Evolutionary conservation across 2,797 vertebrate genomes (phyloP).

Genomic region (Diplodus sargus): DNA sequence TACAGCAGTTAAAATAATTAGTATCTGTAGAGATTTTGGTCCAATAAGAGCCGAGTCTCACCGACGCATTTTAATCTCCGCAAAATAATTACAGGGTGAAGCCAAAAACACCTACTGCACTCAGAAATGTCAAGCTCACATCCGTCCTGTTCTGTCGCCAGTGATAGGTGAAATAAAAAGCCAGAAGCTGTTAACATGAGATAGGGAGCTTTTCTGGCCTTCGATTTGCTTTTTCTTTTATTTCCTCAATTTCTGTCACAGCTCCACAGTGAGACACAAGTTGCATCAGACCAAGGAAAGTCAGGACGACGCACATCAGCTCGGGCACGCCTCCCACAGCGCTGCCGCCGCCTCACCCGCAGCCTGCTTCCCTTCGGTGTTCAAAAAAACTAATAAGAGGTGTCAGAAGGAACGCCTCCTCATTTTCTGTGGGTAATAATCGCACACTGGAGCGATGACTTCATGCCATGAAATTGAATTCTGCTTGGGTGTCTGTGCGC

Average conservation of each 20-base stretch:
- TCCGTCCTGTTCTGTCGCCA: slow-evolving; percentile 7
- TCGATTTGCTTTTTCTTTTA: slow-evolving; percentile 6
- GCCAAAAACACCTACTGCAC: slow-evolving; percentile 36
- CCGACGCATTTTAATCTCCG: slow-evolving; percentile 22
- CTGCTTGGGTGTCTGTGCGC: not conserved
- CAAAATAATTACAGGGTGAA: slow-evolving; percentile 13
- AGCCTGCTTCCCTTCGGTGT: slow-evolving; percentile 5
- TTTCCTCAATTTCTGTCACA: slow-evolving; percentile 12
- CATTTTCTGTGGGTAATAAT: slow-evolving; percentile 47
- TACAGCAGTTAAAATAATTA: slow-evolving; percentile 1
- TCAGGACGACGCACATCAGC: slow-evolving; percentile 48
- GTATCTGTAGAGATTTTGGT: not conserved
- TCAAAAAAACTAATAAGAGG: slow-evolving; percentile 9
- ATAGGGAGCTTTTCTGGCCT: slow-evolving; percentile 37
- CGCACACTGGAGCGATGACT: slow-evolving; percentile 14
- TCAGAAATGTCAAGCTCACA: slow-evolving; percentile 19
- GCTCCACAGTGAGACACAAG: slow-evolving; percentile 11
- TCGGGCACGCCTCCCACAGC: slow-evolving; percentile 37
- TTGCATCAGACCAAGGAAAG: slow-evolving; percentile 46
- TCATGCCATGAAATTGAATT: slow-evolving; percentile 39
- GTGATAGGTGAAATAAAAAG: slow-evolving; percentile 23
- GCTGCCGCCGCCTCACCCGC: slow-evolving; percentile 14
- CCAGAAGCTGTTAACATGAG: slow-evolving; percentile 40
- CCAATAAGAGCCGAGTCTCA: slow-evolving; percentile 10
- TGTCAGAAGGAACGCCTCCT: slow-evolving; percentile 52